Evolutionary conservation across 2,797 vertebrate genomes (phyloP).

Genomic region (Karalla daura): DNA sequence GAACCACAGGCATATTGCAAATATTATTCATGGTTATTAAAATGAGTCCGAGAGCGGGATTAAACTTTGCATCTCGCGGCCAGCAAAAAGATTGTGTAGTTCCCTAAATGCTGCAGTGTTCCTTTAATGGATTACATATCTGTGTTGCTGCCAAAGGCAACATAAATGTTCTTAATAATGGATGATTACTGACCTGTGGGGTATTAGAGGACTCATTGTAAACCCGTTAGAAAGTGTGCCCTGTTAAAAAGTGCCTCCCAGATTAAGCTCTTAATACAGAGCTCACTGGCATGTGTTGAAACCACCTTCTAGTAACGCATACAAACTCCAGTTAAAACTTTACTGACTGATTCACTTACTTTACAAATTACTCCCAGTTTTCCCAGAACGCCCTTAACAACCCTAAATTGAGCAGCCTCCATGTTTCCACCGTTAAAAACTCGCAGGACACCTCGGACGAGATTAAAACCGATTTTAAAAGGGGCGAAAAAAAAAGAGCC

Average conservation of each 20-base stretch:
- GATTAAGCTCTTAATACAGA: background rate
- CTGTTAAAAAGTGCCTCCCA: background rate
- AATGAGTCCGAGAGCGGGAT: background rate
- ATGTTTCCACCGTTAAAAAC: slow-evolving; percentile 4
- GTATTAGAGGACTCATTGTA: too few species aligned
- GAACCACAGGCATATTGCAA: background rate
- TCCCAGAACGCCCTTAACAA: slow-evolving; percentile 6
- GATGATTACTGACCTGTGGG: background rate
- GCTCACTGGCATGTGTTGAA: background rate
- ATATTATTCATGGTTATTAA: background rate
- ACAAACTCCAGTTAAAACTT: background rate
- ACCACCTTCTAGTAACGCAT: background rate
- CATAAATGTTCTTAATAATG: background rate
- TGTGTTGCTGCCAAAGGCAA: background rate
- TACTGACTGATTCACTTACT: background rate
- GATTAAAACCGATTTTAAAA: slow-evolving; percentile 3
- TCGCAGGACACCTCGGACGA: background rate
- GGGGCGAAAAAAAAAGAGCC: too few species aligned
- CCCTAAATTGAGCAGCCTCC: background rate
- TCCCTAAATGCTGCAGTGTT: background rate
- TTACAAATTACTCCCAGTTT: background rate
- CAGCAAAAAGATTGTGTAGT: background rate
- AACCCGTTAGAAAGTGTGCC: background rate
- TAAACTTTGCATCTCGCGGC: background rate
- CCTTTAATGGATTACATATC: background rate